A percentile compares a stretch with the other conserved stretches of the same genome.
These are phyloP conservation scores for Drosophila nr. fundita DNA, from an alignment of 2,888 invertebrate species.

Conservation along the genomic window DNA sequence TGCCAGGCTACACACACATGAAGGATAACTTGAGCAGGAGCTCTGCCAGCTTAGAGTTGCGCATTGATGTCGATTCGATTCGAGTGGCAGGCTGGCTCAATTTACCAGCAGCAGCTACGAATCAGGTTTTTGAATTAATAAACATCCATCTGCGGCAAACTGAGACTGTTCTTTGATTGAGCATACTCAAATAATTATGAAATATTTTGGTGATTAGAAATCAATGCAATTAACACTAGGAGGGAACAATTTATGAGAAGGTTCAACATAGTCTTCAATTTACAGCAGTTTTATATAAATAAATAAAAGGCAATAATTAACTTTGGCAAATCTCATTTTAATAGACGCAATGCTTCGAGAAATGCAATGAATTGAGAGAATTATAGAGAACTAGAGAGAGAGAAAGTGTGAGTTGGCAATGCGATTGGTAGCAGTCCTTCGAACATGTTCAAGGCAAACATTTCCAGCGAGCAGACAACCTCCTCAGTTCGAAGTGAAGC, in stretches of 20 bases:
- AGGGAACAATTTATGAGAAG: not conserved
- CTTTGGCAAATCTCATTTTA: not conserved
- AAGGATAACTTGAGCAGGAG: slow-evolving; percentile 10
- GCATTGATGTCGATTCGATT: slow-evolving; percentile 6
- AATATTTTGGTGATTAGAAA: not conserved
- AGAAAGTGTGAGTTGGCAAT: slow-evolving; percentile 25
- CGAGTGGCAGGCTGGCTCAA: slow-evolving; percentile 6
- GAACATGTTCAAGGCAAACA: slow-evolving; percentile 33
- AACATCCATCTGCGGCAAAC: not conserved
- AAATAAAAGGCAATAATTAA: not conserved
- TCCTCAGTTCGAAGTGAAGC: slow-evolving; percentile 15
- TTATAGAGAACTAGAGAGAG: not conserved
- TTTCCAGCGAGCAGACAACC: slow-evolving; percentile 37
- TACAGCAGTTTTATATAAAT: not conserved
- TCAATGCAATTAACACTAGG: not conserved
- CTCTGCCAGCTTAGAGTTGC: slow-evolving; percentile 17
- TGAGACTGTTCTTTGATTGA: not conserved
- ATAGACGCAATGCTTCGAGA: not conserved
- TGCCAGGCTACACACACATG: slow-evolving; percentile 15
- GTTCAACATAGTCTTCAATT: not conserved
- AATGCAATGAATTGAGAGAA: not conserved
- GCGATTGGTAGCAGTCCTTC: slow-evolving; percentile 25
- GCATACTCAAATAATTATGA: not conserved
- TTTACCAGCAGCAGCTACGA: slow-evolving; percentile 8
- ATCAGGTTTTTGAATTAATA: slow-evolving; percentile 1